Evolutionary conservation across 2,888 invertebrate genomes (phyloP).

Genomic region (Melangyna quadrimaculata): DNA sequence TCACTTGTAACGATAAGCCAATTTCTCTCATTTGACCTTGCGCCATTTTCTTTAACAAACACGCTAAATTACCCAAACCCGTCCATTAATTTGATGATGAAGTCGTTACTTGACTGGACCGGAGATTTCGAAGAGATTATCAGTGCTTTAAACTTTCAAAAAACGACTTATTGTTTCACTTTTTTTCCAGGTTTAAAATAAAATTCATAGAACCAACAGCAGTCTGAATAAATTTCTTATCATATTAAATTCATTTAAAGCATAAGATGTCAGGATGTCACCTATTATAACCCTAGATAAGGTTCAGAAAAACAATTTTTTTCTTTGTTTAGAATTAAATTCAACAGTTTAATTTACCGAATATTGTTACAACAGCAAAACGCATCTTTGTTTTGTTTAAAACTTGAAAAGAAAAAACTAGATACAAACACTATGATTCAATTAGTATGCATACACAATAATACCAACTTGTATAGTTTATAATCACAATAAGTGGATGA

Average conservation of each 20-base stretch:
- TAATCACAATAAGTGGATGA: constrained; percentile 39
- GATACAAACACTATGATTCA: neutral
- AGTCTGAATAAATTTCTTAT: neutral
- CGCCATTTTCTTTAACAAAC: too few species aligned
- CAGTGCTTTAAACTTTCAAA: too few species aligned
- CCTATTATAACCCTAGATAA: neutral
- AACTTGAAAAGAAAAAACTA: neutral
- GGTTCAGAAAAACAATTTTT: neutral
- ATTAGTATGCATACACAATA: neutral
- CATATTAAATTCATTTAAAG: neutral
- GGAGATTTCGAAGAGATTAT: too few species aligned
- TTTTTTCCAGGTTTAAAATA: too few species aligned
- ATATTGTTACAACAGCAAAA: constrained; percentile 43
- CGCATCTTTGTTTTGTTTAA: constrained; percentile 33
- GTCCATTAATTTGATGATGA: too few species aligned
- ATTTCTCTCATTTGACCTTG: too few species aligned
- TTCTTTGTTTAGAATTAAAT: neutral
- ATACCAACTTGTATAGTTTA: neutral
- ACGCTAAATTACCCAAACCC: too few species aligned
- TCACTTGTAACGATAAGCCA: too few species aligned
- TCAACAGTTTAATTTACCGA: constrained; percentile 41
- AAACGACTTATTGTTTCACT: neutral
- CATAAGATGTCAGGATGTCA: neutral
- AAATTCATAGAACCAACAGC: neutral
- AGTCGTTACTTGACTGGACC: too few species aligned